Conservation (phyloP, 2,888 invertebrate genomes). For the Lapara coniferarum region DNA sequence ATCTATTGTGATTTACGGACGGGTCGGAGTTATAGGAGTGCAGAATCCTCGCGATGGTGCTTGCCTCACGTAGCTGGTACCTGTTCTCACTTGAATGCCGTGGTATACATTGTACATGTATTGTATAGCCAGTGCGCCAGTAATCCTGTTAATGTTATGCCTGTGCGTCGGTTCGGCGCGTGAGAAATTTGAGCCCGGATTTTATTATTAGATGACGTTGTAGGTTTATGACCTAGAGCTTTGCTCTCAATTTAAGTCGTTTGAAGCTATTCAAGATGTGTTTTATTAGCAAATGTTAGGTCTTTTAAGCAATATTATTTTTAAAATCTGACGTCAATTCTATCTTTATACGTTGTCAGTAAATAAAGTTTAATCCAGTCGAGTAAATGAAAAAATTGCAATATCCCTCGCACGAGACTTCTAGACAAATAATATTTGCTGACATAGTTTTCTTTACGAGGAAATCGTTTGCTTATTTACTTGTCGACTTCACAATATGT, state of each 20-base stretch:
- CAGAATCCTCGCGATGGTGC: slow-evolving; percentile 49
- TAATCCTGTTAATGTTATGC: slow-evolving; percentile 25
- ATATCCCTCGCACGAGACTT: slow-evolving; percentile 43
- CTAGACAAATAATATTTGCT: slow-evolving; percentile 45
- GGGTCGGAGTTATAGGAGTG: slow-evolving; percentile 36
- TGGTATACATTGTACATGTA: slow-evolving; percentile 37
- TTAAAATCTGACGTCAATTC: not conserved
- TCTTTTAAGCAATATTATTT: not conserved
- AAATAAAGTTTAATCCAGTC: not conserved
- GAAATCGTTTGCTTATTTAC: slow-evolving; percentile 43
- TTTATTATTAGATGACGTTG: slow-evolving; percentile 21
- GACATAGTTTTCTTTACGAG: slow-evolving; percentile 43
- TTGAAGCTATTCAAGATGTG: not conserved
- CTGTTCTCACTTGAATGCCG: slow-evolving; percentile 40
- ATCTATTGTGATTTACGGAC: slow-evolving; percentile 49
- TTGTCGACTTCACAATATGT: not conserved
- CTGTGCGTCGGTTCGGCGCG: slow-evolving; percentile 15
- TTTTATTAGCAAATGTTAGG: not conserved
- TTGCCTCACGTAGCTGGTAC: slow-evolving; percentile 56
- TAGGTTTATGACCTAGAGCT: slow-evolving; percentile 11
- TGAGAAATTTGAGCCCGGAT: slow-evolving; percentile 2
- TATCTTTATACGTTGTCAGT: not conserved
- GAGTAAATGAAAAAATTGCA: slow-evolving; percentile 39
- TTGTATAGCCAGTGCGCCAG: slow-evolving; percentile 27
- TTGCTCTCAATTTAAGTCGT: not conserved